phyloP scores from a whole-genome alignment of 92 coral and sea anemone species.

The Porites lobata region DNA sequence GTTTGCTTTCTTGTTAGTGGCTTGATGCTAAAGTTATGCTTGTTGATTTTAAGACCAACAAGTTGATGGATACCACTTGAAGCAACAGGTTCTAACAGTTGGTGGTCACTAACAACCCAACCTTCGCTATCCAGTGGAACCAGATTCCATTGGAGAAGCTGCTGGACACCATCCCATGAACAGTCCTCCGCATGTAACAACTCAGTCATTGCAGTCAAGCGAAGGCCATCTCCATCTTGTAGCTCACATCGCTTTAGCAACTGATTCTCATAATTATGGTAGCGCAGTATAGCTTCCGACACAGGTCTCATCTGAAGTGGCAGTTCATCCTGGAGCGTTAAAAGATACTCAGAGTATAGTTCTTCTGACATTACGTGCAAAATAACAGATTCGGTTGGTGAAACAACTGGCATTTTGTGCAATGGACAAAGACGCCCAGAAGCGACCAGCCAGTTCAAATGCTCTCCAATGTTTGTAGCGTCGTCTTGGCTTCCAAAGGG shows the following conservation, averaged over 20 bases:
- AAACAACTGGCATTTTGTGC: conserved; percentile 52
- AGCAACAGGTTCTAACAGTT: conserved; percentile 36
- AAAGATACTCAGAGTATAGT: conserved; percentile 45
- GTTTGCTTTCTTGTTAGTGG: conserved; percentile 5
- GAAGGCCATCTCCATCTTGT: conserved; percentile 40
- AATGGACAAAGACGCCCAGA: conserved; percentile 59
- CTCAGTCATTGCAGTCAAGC: conserved; percentile 55
- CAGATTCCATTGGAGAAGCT: conserved; percentile 30
- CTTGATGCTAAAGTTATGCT: conserved; percentile 23
- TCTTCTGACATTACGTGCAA: conserved; percentile 33
- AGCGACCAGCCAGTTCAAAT: conserved; percentile 54
- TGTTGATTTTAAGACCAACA: conserved; percentile 50
- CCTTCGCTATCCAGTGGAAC: conserved; percentile 43
- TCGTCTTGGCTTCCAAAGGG: conserved; percentile 38
- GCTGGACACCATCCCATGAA: conserved; percentile 56
- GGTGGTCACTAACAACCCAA: conserved; percentile 18
- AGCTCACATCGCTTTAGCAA: conserved; percentile 42
- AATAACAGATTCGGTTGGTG: conserved; percentile 60
- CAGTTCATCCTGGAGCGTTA: conserved; percentile 44
- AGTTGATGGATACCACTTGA: conserved; percentile 49
- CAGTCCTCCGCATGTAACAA: conserved; percentile 35
- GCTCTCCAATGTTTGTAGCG: conserved; percentile 27
- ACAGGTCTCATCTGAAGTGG: conserved; percentile 44
- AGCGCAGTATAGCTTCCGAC: conserved; percentile 41
- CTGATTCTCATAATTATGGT: conserved; percentile 50